These are phyloP conservation scores for fruit fly (Drosophila melanogaster) DNA, from an alignment of 1,140 invertebrate genomes.

Conservation along the genomic window DNA sequence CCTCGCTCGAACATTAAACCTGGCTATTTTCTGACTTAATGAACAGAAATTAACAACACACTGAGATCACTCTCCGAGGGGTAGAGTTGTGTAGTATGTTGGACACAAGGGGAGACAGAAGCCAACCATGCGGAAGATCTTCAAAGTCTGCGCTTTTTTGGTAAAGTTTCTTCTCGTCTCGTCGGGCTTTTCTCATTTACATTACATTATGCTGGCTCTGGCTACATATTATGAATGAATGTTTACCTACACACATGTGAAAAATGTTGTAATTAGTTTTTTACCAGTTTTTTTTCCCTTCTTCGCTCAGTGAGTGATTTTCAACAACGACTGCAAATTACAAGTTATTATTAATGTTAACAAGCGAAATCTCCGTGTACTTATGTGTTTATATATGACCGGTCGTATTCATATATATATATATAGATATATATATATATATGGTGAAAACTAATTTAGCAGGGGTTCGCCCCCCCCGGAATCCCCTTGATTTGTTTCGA, in stretches of 20 bases:
- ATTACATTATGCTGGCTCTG: slow-evolving; percentile 74
- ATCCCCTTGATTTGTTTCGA: slow-evolving; percentile 23
- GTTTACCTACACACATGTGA: slow-evolving; percentile 74
- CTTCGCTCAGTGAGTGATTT: slow-evolving; percentile 60
- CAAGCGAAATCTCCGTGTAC: slow-evolving; percentile 73
- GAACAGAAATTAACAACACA: slow-evolving; percentile 83
- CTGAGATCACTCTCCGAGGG: slow-evolving; percentile 47
- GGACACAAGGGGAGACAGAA: slow-evolving; percentile 27
- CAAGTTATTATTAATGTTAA: slow-evolving; percentile 82
- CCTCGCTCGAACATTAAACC: slow-evolving; percentile 77
- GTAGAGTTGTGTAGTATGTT: slow-evolving; percentile 2
- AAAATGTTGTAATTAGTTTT: slow-evolving; percentile 83
- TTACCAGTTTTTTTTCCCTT: slow-evolving; percentile 23
- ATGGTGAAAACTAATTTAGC: slow-evolving; percentile 74
- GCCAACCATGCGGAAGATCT: slow-evolving; percentile 73
- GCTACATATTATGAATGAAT: slow-evolving; percentile 74
- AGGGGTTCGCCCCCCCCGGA: slow-evolving; percentile 41
- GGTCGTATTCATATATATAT: slow-evolving; percentile 13
- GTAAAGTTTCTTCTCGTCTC: slow-evolving; percentile 45
- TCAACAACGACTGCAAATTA: slow-evolving; percentile 80
- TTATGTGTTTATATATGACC: slow-evolving; percentile 25
- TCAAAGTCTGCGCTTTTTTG: slow-evolving; percentile 67
- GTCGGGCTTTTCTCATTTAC: slow-evolving; percentile 65
- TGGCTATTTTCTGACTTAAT: slow-evolving; percentile 81
- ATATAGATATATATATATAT: slow-evolving; percentile 29